Evolutionary conservation across 2,113 vertebrate genomes (phyloP).

Genomic region (Platichthys flesus): DNA sequence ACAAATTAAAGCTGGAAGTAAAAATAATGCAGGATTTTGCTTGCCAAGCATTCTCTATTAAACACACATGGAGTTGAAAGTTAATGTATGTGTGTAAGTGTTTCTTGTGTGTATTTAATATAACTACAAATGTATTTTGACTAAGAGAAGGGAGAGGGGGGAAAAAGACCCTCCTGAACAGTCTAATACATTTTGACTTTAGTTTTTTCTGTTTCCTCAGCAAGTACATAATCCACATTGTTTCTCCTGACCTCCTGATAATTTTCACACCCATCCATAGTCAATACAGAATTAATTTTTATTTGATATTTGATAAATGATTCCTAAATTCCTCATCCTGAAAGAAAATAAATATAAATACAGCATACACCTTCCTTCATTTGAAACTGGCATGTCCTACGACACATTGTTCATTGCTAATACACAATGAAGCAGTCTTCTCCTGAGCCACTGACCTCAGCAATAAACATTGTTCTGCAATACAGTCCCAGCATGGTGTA

Average conservation of each 20-base stretch:
- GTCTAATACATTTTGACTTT: too few relatives aligned
- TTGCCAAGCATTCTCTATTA: too few relatives aligned
- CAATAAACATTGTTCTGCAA: conserved; percentile 53
- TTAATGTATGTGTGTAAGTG: not conserved
- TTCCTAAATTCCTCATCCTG: too few relatives aligned
- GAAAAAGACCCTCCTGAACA: too few relatives aligned
- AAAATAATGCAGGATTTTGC: not conserved
- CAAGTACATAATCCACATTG: too few relatives aligned
- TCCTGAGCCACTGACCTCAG: conserved; percentile 54
- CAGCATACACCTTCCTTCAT: not conserved
- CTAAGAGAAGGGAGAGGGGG: too few relatives aligned
- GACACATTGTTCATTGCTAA: not conserved
- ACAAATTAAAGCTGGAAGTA: not conserved
- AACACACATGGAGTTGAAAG: too few relatives aligned
- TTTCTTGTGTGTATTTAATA: not conserved
- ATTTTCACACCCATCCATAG: not conserved
- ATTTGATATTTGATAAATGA: too few relatives aligned
- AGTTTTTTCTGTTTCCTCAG: too few relatives aligned
- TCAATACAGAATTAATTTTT: too few relatives aligned
- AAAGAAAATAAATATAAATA: too few relatives aligned
- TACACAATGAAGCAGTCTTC: conserved; percentile 23
- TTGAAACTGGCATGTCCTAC: not conserved
- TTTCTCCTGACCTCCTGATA: too few relatives aligned
- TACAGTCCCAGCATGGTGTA: conserved; percentile 51
- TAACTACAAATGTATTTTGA: not conserved